Evolutionary conservation across 2,797 vertebrate species (phyloP).

Genomic region (Esox lucius): DNA sequence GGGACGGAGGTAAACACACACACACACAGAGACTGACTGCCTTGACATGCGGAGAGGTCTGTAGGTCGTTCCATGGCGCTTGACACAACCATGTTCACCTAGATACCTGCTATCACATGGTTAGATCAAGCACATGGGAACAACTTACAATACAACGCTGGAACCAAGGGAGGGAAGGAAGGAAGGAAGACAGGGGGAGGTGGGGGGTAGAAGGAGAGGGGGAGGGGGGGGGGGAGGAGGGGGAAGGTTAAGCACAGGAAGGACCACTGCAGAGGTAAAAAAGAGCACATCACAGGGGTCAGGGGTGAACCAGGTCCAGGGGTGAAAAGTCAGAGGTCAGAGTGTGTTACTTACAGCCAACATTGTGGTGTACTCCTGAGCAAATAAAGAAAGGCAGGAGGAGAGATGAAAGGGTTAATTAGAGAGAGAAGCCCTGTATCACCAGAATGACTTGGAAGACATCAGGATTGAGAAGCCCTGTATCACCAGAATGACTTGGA

Average conservation of each 20-base stretch:
- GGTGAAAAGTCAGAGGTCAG: slow-evolving; percentile 25
- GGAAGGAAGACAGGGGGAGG: slow-evolving; percentile 46
- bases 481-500: no score
- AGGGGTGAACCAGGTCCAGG: slow-evolving; percentile 38
- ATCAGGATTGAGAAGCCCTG: no score
- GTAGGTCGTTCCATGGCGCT: slow-evolving; percentile 99
- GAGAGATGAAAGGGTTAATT: slow-evolving; percentile 68
- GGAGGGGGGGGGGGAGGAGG: background rate
- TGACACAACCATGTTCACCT: slow-evolving; percentile 99
- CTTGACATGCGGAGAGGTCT: slow-evolving; percentile 95
- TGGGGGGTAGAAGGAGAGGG: slow-evolving; percentile 32
- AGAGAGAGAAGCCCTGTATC: no score
- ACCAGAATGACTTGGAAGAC: no score
- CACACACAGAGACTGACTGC: slow-evolving; percentile 58
- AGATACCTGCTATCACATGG: slow-evolving; percentile 98
- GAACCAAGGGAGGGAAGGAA: slow-evolving; percentile 81
- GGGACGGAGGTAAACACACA: slow-evolving; percentile 29
- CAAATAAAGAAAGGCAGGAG: slow-evolving; percentile 86
- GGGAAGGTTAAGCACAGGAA: background rate
- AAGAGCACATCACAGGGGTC: slow-evolving; percentile 53
- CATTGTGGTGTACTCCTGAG: slow-evolving; percentile 91
- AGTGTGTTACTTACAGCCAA: slow-evolving; percentile 93
- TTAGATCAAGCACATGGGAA: slow-evolving; percentile 99
- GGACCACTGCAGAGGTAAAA: background rate
- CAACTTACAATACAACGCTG: slow-evolving; percentile 97